phyloP scores from a whole-genome alignment of 2,113 vertebrate genomes.

The Corvus moneduloides region DNA sequence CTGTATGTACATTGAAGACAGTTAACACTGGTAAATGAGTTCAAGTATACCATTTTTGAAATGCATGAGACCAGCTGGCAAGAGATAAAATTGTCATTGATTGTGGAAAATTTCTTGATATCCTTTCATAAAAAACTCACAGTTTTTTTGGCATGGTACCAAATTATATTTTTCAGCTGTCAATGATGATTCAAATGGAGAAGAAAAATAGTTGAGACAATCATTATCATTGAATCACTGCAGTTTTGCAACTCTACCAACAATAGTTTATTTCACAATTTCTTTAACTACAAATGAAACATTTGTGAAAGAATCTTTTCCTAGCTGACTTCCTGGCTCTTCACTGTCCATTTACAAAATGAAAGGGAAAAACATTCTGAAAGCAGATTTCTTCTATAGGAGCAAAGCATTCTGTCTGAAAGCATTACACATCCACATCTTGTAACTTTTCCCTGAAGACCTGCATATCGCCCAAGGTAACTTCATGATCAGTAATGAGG shows the following conservation, averaged over 20 bases:
- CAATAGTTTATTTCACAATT: neutral
- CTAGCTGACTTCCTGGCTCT: neutral
- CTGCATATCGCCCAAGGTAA: neutral
- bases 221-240: neutral
- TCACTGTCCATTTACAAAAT: neutral
- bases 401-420: neutral
- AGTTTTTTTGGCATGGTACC: neutral
- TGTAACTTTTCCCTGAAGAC: neutral
- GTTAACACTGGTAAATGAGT: neutral
- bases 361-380: neutral
- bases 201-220: neutral
- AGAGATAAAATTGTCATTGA: neutral
- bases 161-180: constrained; percentile 16
- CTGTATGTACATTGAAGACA: neutral
- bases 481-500: neutral
- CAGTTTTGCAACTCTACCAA: neutral
- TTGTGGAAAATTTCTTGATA: neutral
- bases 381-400: neutral
- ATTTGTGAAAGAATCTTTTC: neutral
- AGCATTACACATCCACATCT: neutral
- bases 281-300: neutral
- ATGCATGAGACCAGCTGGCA: neutral
- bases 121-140: neutral
- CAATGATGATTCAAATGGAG: neutral
- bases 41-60: neutral